phyloP scores from a whole-genome alignment of 2,113 vertebrate species.

The Lepisosteus osseus region DNA sequence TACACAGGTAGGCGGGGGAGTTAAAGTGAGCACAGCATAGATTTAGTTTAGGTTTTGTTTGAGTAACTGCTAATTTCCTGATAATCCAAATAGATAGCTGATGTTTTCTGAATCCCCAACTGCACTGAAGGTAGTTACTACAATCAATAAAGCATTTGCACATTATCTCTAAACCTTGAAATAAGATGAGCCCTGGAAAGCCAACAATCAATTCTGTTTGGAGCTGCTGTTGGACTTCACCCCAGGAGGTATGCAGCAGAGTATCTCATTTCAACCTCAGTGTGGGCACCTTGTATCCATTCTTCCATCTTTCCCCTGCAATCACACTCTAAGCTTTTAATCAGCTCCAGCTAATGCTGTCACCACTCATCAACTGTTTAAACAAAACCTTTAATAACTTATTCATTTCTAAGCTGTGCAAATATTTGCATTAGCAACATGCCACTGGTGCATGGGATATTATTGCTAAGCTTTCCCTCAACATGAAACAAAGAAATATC shows the following conservation, averaged over 20 bases:
- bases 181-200: not conserved
- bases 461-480: not conserved
- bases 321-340: not conserved
- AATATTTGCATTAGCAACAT: not conserved
- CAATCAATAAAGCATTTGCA: not conserved
- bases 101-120: not conserved
- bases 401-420: not conserved
- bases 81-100: constrained; percentile 3
- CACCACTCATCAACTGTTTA: not conserved
- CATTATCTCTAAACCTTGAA: not conserved
- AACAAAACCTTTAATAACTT: not conserved
- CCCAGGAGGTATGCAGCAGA: not conserved
- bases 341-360: not conserved
- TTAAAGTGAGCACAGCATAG: not conserved
- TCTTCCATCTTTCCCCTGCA: not conserved
- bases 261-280: not conserved
- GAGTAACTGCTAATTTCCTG: not conserved
- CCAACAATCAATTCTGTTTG: not conserved
- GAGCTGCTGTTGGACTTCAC: not conserved
- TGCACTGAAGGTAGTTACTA: not conserved
- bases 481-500: not conserved
- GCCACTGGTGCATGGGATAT: not conserved
- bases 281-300: not conserved
- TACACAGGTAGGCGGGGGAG: not conserved
- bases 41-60: not conserved